Base-by-base conservation (phyloP, 2,888 invertebrate genomes). In the Emmelina monodactyla region DNA sequence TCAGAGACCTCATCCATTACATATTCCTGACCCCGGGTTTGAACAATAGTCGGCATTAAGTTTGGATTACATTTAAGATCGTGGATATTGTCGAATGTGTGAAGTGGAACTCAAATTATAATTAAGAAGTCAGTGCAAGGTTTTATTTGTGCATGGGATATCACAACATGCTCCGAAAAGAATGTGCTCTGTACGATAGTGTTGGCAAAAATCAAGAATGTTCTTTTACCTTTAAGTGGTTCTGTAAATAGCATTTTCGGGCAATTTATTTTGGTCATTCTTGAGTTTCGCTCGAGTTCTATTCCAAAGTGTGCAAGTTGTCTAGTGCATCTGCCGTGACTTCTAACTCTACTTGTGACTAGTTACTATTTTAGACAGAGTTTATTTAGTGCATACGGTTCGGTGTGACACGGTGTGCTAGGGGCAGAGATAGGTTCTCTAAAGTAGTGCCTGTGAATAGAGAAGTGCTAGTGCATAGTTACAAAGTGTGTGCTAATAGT, bases 401-500 rank as follows among this genome's bases (percentile, higher is more conserved):
- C 25, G n/a, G 25, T n/a, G 25, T 25, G 25, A 25, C 25, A 25
- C 11, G 25, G 25, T 25, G 25, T 25, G 25, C 25, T n/a, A 11
- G 25, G 50, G 63, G 66, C 65, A 73, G 72, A 75, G 65, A 67
- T 40, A 71, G 62, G 49, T 55, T 56, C n/a, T n/a, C 70, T 72
- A 72, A 56, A 57, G 55, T 64, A 62, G 51, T 49, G 58, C 25
- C 14, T 12, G 11, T 29, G 29, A 13, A 12, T 12, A 7, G 29
- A 29, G 13, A n/a, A n/a, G n/a, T n/a, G n/a, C n/a, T n/a, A 25
- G 25, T 25, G 25, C 25, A 25, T 25, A 25, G n/a, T 25, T 25
- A 25, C 25, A 14, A 29, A 29, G 29, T 29, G 29, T n/a, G n/a
- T 9, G 13, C 14, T 29, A 29, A 25, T 12, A 50, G 50, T 58